A percentile compares a stretch with the other conserved stretches of the same genome.
Evolutionary conservation across 2,888 invertebrate genomes (phyloP).

Genomic region (Drosophila infuscata): DNA sequence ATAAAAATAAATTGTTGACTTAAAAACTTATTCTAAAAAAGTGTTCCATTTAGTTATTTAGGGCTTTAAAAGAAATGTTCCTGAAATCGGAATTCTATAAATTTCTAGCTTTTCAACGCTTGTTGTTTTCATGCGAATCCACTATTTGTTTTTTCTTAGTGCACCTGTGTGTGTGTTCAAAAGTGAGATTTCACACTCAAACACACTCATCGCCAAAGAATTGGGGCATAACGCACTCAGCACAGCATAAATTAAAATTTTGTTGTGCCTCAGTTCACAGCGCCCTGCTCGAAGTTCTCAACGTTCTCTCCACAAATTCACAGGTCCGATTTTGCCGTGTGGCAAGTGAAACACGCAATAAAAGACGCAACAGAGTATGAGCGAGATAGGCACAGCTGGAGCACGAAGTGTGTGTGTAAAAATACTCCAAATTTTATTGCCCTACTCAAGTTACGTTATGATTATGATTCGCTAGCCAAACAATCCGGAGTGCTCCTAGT

Average conservation of each 20-base stretch:
- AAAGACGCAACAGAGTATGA: constrained; percentile 48
- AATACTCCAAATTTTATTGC: constrained; percentile 74
- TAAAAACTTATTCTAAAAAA: neutral
- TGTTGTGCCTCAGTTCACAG: constrained; percentile 33
- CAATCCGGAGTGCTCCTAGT: constrained; percentile 36
- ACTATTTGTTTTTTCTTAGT: neutral
- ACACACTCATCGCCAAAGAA: constrained; percentile 36
- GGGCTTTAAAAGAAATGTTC: neutral
- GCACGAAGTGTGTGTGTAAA: constrained; percentile 38
- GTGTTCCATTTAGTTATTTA: neutral
- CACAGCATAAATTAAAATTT: constrained; percentile 79
- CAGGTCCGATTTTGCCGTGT: constrained; percentile 49
- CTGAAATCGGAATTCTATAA: neutral
- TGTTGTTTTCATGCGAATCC: too few species aligned
- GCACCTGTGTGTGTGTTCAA: constrained; percentile 30
- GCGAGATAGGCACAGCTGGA: constrained; percentile 28
- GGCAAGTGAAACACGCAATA: constrained; percentile 71
- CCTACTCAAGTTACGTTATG: constrained; percentile 69
- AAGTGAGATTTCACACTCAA: constrained; percentile 50
- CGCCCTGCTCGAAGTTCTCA: constrained; percentile 4
- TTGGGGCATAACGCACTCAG: constrained; percentile 77
- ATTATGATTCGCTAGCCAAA: constrained; percentile 60
- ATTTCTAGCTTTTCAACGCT: neutral
- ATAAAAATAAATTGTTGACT: too few species aligned
- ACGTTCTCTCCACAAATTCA: constrained; percentile 48